Conservation (phyloP, 1,140 invertebrate genomes). For the Pogonomyrmex barbatus region DNA sequence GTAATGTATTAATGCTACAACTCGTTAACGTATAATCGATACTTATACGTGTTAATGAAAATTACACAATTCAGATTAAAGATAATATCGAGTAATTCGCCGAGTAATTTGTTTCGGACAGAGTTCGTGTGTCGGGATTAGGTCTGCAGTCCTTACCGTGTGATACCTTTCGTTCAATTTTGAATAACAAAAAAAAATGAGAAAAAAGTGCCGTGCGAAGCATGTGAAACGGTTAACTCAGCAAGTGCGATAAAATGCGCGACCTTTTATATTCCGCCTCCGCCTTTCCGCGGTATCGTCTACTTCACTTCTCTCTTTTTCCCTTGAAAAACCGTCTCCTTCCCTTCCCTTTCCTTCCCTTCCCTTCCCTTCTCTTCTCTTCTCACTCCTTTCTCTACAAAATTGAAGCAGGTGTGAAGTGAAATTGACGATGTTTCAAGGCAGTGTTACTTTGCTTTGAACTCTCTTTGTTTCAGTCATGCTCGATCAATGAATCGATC, state of each 20-base stretch:
- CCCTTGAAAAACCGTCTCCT: background rate
- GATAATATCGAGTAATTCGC: background rate
- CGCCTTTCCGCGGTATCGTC: constrained; percentile 26
- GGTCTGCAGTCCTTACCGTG: background rate
- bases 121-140: constrained; percentile 8
- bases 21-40: no score
- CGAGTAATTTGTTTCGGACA: background rate
- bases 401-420: constrained; percentile 35
- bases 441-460: background rate
- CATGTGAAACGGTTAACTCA: constrained; percentile 65
- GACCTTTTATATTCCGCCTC: constrained; percentile 36
- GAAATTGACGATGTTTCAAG: constrained; percentile 10
- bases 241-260: constrained; percentile 60
- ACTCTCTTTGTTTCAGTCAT: background rate
- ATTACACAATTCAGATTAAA: background rate
- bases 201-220: background rate
- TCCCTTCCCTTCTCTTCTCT: background rate
- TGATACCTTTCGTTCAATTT: constrained; percentile 21
- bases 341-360: background rate
- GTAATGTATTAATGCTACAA: background rate
- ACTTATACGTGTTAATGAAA: background rate
- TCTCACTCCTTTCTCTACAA: background rate
- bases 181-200: constrained; percentile 28
- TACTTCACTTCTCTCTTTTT: constrained; percentile 22
- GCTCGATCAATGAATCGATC: constrained; percentile 8